Conservation (phyloP, 2,888 invertebrate species). For the Mayetiola destructor region DNA sequence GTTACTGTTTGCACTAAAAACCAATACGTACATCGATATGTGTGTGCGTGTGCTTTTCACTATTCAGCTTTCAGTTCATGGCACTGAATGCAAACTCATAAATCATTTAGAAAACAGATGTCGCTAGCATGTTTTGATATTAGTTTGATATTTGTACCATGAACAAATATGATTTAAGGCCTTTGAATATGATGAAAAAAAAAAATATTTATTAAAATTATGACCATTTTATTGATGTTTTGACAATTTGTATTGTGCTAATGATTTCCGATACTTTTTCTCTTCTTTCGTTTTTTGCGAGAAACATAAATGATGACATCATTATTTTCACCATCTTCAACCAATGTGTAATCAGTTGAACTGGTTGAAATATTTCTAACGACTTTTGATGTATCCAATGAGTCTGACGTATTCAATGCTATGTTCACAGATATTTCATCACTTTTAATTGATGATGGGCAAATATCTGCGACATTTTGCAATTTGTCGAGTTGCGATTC, state of each 20-base stretch:
- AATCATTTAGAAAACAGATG: not conserved
- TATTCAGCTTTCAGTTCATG: not conserved
- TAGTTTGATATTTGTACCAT: not conserved
- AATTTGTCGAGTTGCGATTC: too few relatives aligned
- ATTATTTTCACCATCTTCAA: slow-evolving; percentile 1
- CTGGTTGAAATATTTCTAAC: slow-evolving; percentile 9
- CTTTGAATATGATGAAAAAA: not conserved
- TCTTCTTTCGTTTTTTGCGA: not conserved
- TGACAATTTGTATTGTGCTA: not conserved
- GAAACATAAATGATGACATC: not conserved
- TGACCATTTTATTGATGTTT: not conserved
- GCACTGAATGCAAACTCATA: not conserved
- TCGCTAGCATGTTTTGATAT: not conserved
- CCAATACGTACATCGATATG: too few relatives aligned
- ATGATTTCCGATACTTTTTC: not conserved
- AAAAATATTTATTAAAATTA: not conserved
- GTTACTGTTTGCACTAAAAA: not conserved
- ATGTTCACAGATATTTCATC: too few relatives aligned
- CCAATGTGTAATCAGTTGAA: not conserved
- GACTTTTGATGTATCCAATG: too few relatives aligned
- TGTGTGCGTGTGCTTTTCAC: not conserved
- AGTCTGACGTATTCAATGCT: too few relatives aligned
- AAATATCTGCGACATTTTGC: too few relatives aligned
- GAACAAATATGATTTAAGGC: not conserved
- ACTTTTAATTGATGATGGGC: too few relatives aligned